Conservation (phyloP, 2,113 vertebrate genomes). For the Vombatus ursinus region DNA sequence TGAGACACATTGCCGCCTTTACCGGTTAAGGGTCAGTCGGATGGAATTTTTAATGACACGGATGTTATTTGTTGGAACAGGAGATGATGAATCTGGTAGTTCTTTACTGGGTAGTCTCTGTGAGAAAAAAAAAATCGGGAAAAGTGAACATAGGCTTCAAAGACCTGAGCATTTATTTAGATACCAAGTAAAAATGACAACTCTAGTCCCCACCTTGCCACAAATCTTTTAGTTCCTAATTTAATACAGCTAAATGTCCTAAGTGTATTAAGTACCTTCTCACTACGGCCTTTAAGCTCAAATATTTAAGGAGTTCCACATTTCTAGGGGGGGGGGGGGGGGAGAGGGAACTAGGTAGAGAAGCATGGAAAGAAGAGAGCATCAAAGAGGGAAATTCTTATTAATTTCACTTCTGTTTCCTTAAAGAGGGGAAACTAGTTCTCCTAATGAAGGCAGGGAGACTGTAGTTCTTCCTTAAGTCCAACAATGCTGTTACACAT, state of each 20-base stretch:
- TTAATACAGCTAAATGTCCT: not conserved
- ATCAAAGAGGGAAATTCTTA: conserved; percentile 3
- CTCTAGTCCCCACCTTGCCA: not conserved
- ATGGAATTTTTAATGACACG: conserved; percentile 97
- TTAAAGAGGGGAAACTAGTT: not conserved
- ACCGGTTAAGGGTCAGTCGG: conserved; percentile 96
- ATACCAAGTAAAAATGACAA: conserved; percentile 19
- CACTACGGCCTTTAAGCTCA: not conserved
- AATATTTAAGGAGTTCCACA: not conserved
- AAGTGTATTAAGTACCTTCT: conserved; percentile 10
- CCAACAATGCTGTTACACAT: not conserved
- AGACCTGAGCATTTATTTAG: conserved; percentile 7
- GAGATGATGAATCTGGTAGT: conserved; percentile 95
- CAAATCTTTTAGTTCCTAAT: not conserved
- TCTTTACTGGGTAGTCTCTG: conserved; percentile 97
- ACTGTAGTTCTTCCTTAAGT: conserved; percentile 10
- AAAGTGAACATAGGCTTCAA: conserved; percentile 27
- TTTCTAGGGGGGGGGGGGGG: not conserved
- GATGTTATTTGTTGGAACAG: conserved; percentile 92
- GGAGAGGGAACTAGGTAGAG: not conserved
- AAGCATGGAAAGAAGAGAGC: not conserved
- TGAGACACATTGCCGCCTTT: conserved; percentile 77
- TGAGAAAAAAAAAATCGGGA: conserved; percentile 16
- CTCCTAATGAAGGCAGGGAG: not conserved
- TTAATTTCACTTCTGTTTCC: not conserved